phyloP scores from a whole-genome alignment of 1,140 invertebrate species.

The Trichogramma pretiosum region DNA sequence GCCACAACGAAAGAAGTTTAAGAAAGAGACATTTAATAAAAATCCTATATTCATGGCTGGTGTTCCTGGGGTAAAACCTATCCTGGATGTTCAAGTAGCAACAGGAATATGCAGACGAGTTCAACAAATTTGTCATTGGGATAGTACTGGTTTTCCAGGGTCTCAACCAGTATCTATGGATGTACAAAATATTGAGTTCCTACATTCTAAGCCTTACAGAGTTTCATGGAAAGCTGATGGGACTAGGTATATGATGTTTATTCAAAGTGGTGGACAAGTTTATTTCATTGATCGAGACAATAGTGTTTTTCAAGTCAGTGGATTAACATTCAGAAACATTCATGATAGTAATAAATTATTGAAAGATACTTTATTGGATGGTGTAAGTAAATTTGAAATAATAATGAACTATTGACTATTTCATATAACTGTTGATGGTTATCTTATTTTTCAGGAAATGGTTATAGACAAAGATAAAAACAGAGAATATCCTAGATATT shows the following conservation, averaged over 20 bases:
- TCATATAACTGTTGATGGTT: too few species aligned
- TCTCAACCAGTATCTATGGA: conserved; percentile 97
- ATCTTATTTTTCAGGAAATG: conserved; percentile 66
- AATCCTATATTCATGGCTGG: conserved; percentile 73
- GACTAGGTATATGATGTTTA: conserved; percentile 93
- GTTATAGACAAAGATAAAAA: conserved; percentile 72
- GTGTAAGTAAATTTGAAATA: conserved; percentile 51
- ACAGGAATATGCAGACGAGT: conserved; percentile 64
- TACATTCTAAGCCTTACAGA: conserved; percentile 76
- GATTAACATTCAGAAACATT: conserved; percentile 68
- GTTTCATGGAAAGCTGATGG: conserved; percentile 99
- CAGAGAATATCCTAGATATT: conserved; percentile 71
- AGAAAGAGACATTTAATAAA: conserved; percentile 44
- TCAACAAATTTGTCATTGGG: conserved; percentile 76
- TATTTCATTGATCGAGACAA: conserved; percentile 96
- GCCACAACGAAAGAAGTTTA: conserved; percentile 30
- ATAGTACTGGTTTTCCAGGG: conserved; percentile 80
- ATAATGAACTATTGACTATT: too few species aligned
- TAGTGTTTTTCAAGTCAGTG: conserved; percentile 79
- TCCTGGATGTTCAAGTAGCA: conserved; percentile 53
- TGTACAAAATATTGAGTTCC: conserved; percentile 64
- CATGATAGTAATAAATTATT: conserved; percentile 66
- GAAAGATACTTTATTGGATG: conserved; percentile 83
- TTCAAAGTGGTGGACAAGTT: conserved; percentile 72
- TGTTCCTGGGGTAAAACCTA: conserved; percentile 61